Evolutionary conservation across 2,113 vertebrate species (phyloP), one percentile per base, ranked within the genome.

Genomic region (Romanogobio albipinnatus): DNA sequence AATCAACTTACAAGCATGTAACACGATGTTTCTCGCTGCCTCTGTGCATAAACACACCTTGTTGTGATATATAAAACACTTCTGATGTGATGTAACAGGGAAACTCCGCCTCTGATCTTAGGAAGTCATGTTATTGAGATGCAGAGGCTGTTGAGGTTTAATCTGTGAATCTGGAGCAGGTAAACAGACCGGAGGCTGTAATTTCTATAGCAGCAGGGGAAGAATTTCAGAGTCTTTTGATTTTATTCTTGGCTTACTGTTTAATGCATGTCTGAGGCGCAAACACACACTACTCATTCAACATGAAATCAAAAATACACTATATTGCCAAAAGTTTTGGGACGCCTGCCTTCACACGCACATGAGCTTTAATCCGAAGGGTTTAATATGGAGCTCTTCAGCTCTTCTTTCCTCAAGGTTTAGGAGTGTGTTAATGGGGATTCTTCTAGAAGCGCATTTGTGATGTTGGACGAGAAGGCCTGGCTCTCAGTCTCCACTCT

Each of bases 91-190:
- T 47, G 26, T 29, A 74, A 14, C 24, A 51, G 36, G 61, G 9
- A 71, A 43, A 71, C 68, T 33, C 68, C 36, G 39, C 33, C 51
- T 53, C 22, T 53, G 47, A 36, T 76, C 70, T 81, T 47, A 36
- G 7, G 43, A 62, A 19, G 53, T 39, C n/a, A 24, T 9, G 45
- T 33, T 19, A 66, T 9, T 47, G 33, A 58, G 33, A 33, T 81
- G 58, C 26, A 75, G 86, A 62, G 45, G 19, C 19, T n/a, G 70
- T 68, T 39, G n/a, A 83, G 61, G 62, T 49, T 62, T 83, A 73
- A 71, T 47, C 36, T 71, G 3, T n/a, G 13, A 36, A n/a, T 76
- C 39, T 82, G 73, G 17, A 49, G 43, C 43, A 43, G 70, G 19
- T 82, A 33, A 56, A 80, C n/a, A 81, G 39, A 86, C 43, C 36